These are phyloP conservation scores for Zaprionus nigranus DNA, from an alignment of 1,140 invertebrate species.

Conservation along the genomic window DNA sequence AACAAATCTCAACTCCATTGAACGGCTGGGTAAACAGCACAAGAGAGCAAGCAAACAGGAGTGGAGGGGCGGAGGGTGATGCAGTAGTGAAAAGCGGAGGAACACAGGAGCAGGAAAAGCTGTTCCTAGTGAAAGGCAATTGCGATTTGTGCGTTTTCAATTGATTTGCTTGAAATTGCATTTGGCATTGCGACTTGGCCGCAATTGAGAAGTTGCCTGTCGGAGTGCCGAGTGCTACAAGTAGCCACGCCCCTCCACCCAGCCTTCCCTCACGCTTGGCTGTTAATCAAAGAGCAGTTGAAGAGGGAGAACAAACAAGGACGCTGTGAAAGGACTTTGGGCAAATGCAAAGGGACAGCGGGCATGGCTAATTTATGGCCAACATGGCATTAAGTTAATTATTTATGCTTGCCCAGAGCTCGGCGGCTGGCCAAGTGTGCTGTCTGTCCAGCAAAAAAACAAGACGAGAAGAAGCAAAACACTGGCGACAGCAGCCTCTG, in stretches of 20 bases:
- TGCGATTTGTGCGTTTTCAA: slow-evolving; percentile 76
- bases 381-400: slow-evolving; percentile 83
- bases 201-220: slow-evolving; percentile 26
- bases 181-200: slow-evolving; percentile 73
- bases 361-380: slow-evolving; percentile 77
- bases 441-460: slow-evolving; percentile 17
- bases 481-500: slow-evolving; percentile 23
- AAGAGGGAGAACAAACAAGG: slow-evolving; percentile 23
- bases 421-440: slow-evolving; percentile 5
- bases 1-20: slow-evolving; percentile 76
- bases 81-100: neutral
- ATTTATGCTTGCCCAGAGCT: slow-evolving; percentile 70
- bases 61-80: neutral
- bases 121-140: slow-evolving; percentile 73
- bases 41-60: neutral
- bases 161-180: slow-evolving; percentile 80
- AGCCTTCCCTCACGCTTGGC: neutral
- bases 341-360: slow-evolving; percentile 66
- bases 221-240: neutral
- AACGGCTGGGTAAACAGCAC: slow-evolving; percentile 53
- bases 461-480: slow-evolving; percentile 35
- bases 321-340: slow-evolving; percentile 55
- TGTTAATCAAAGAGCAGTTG: slow-evolving; percentile 38
- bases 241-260: neutral
- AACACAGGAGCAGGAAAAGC: slow-evolving; percentile 19